Percentiles rank a stretch among this genome's conserved stretches.
Evolutionary conservation across 2,888 invertebrate species (phyloP).

Genomic region (Dyspetes luteomarginatus): DNA sequence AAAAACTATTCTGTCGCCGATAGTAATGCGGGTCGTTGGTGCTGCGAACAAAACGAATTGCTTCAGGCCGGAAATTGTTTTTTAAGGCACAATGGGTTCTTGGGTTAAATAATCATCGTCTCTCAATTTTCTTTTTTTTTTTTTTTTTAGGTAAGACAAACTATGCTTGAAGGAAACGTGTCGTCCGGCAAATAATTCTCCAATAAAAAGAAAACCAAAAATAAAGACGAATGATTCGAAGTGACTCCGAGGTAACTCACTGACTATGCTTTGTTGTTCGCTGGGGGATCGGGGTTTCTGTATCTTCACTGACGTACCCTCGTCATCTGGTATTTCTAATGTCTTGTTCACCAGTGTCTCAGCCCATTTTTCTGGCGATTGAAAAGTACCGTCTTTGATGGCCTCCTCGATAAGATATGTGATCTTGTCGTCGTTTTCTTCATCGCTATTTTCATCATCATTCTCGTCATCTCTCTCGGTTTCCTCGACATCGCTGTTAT

Average conservation of each 20-base stretch:
- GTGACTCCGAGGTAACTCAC: constrained; percentile 21
- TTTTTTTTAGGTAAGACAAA: too few relatives aligned
- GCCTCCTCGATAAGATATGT: constrained; percentile 32
- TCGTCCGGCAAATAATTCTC: too few relatives aligned
- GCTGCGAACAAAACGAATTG: too few relatives aligned
- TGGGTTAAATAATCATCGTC: too few relatives aligned
- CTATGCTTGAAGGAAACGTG: too few relatives aligned
- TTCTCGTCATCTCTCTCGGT: background rate
- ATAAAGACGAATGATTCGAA: background rate
- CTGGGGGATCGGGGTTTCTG: constrained; percentile 24
- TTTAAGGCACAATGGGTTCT: too few relatives aligned
- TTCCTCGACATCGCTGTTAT: background rate
- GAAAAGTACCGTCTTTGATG: constrained; percentile 18
- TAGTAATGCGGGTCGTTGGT: background rate
- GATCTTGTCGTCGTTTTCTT: constrained; percentile 20
- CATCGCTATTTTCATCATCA: background rate
- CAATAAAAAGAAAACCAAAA: too few relatives aligned
- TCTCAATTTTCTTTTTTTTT: too few relatives aligned
- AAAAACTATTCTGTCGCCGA: constrained; percentile 70
- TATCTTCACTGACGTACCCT: constrained; percentile 13
- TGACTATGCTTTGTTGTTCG: background rate
- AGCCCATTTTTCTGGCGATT: constrained; percentile 40
- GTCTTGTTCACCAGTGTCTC: background rate
- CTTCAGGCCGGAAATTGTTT: background rate
- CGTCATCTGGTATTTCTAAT: background rate